Percentiles rank a stretch among this genome's conserved stretches.
Evolutionary conservation across 2,113 vertebrate genomes (phyloP).

Genomic region (Cynopterus brachyotis): DNA sequence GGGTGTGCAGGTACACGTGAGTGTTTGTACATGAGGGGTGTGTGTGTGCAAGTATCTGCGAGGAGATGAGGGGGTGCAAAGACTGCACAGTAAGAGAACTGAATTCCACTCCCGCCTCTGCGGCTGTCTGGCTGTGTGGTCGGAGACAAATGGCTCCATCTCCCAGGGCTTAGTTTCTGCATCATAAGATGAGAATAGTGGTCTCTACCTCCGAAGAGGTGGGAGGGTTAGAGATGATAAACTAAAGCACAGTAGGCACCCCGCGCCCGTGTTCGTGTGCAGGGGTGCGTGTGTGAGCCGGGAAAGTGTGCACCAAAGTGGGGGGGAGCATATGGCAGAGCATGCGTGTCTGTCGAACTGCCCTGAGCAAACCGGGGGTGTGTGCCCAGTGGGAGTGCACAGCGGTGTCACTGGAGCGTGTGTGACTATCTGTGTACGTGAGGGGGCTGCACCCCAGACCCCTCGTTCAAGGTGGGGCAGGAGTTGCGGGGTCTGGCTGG

Average conservation of each 20-base stretch:
- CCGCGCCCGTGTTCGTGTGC: rapidly evolving
- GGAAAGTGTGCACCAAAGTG: too few species aligned
- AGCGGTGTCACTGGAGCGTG: background rate
- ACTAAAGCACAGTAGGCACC: rapidly evolving
- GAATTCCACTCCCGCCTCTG: background rate
- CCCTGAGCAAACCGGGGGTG: background rate
- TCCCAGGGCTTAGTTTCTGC: background rate
- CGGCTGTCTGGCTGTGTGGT: background rate
- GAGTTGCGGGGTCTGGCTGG: background rate
- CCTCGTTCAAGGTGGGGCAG: background rate
- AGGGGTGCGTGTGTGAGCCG: rapidly evolving
- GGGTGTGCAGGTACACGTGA: rapidly evolving
- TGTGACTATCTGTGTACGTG: background rate
- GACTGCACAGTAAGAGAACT: background rate
- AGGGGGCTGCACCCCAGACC: background rate
- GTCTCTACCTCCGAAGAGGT: rapidly evolving
- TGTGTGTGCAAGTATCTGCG: rapidly evolving
- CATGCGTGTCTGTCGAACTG: rapidly evolving
- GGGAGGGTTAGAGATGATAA: rapidly evolving
- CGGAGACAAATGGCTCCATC: background rate
- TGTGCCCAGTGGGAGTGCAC: background rate
- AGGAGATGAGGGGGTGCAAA: rapidly evolving
- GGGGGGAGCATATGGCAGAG: background rate
- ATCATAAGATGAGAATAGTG: background rate
- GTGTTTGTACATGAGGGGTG: rapidly evolving